Evolutionary conservation across 2,113 vertebrate genomes (phyloP).

Genomic region (Dasyprocta punctata): DNA sequence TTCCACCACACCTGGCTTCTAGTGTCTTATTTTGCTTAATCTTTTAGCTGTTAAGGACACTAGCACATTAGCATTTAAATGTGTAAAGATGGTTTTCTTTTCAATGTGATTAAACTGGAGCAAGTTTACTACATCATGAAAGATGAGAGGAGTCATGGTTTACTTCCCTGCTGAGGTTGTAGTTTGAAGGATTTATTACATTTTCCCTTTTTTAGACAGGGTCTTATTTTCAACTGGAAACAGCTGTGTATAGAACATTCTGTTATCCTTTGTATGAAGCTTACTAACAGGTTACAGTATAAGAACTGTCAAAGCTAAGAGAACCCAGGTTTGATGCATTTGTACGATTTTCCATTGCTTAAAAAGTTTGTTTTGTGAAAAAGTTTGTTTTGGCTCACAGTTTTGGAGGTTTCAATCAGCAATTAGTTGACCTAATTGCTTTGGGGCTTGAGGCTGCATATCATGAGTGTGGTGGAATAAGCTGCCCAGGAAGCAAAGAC

Average conservation of each 20-base stretch:
- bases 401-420: background rate
- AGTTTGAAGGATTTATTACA: conserved; percentile 63
- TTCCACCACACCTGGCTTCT: background rate
- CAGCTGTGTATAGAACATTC: conserved; percentile 14
- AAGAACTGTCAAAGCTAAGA: background rate
- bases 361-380: background rate
- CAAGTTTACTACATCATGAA: conserved; percentile 57
- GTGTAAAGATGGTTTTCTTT: conserved; percentile 58
- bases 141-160: conserved; percentile 55
- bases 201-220: background rate
- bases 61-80: conserved; percentile 40
- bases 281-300: background rate
- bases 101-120: conserved; percentile 27
- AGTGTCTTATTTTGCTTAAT: background rate
- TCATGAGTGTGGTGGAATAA: background rate
- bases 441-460: background rate
- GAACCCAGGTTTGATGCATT: background rate
- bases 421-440: background rate
- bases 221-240: conserved; percentile 59
- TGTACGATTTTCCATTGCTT: background rate
- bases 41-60: conserved; percentile 44
- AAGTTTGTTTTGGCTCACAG: background rate
- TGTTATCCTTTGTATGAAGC: background rate
- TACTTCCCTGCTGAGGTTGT: conserved; percentile 11
- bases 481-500: background rate